Evolutionary conservation across 2,797 vertebrate species (phyloP).

Genomic region (Chaunax sp.): DNA sequence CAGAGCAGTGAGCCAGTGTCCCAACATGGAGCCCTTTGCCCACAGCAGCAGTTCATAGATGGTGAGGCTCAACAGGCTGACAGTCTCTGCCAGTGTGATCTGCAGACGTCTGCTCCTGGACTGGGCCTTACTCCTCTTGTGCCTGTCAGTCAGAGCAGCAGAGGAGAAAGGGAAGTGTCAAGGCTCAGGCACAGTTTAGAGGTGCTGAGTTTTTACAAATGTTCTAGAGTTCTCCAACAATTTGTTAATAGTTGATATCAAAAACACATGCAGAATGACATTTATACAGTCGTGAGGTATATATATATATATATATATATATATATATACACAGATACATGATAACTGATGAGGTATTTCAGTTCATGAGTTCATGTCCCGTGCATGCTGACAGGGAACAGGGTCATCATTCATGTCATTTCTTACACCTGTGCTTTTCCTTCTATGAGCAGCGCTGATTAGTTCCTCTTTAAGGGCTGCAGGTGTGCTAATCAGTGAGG

Average conservation of each 20-base stretch:
- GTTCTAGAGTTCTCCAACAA: background rate
- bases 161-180: background rate
- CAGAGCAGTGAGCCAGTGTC: constrained; percentile 80
- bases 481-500: background rate
- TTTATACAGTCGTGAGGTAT: background rate
- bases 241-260: background rate
- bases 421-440: too few relatives aligned
- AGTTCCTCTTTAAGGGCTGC: background rate
- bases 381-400: too few relatives aligned
- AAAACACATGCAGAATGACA: background rate
- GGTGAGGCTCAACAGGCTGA: constrained; percentile 87
- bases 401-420: too few relatives aligned
- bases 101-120: constrained; percentile 82
- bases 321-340: too few relatives aligned
- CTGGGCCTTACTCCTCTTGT: constrained; percentile 85
- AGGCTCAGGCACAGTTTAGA: background rate
- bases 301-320: too few relatives aligned
- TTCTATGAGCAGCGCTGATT: background rate
- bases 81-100: constrained; percentile 84
- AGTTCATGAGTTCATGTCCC: too few relatives aligned
- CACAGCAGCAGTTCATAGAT: constrained; percentile 88
- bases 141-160: constrained; percentile 74
- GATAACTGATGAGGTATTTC: too few relatives aligned
- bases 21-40: constrained; percentile 80
- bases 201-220: background rate